Conservation (phyloP, 1,140 invertebrate species). For the Bombus haemorrhoidalis region DNA sequence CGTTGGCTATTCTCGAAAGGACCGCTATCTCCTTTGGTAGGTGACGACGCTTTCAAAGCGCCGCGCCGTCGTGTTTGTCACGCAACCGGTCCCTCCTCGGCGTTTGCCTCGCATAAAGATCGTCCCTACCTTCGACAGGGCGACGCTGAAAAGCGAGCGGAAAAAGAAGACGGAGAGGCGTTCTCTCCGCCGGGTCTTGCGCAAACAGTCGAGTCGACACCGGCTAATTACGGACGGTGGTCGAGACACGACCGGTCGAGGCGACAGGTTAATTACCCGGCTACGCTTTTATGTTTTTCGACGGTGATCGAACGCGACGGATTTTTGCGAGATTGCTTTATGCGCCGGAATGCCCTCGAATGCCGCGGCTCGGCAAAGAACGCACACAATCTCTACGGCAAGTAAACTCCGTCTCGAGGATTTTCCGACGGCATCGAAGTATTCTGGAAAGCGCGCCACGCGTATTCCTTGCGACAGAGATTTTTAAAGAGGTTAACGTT, state of each 20-base stretch:
- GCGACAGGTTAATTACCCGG: conserved; percentile 42
- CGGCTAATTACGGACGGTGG: conserved; percentile 35
- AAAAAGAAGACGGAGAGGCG: neutral
- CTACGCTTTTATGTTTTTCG: conserved; percentile 23
- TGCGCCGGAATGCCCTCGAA: neutral
- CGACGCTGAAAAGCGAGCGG: neutral
- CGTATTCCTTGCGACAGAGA: neutral
- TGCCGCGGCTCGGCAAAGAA: no score
- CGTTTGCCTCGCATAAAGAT: conserved; percentile 39
- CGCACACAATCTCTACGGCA: neutral
- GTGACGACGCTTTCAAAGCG: conserved; percentile 1
- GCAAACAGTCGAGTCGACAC: conserved; percentile 45
- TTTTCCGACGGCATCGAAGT: neutral
- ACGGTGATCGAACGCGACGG: conserved; percentile 35
- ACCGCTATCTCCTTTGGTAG: conserved; percentile 29
- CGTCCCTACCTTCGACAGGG: neutral
- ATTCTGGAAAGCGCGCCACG: neutral
- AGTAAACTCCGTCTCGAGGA: neutral
- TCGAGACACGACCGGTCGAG: neutral
- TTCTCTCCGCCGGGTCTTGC: conserved; percentile 20
- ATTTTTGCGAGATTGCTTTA: conserved; percentile 20
- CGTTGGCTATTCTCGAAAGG: conserved; percentile 45
- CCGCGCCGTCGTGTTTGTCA: conserved; percentile 16
- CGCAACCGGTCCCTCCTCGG: neutral
- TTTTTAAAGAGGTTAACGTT: neutral